Percentiles rank a stretch among this genome's conserved stretches.
phyloP scores from a whole-genome alignment of 2,888 invertebrate species.

The Mythimna pallens region DNA sequence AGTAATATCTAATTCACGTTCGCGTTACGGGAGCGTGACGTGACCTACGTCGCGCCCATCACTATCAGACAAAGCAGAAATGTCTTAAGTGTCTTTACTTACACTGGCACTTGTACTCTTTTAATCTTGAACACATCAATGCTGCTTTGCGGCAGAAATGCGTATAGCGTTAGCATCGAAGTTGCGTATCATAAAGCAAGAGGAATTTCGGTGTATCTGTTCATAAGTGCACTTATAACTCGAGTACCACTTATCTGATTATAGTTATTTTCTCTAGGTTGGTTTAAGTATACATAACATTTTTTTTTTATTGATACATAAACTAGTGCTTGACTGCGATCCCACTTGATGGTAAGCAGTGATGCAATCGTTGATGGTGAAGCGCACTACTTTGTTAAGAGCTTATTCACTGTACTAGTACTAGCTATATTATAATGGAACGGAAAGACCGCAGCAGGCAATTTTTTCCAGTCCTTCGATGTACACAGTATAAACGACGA shows the following conservation, averaged over 20 bases:
- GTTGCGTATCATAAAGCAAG: background rate
- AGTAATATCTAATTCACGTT: background rate
- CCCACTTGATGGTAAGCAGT: too few species aligned
- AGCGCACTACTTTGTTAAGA: too few species aligned
- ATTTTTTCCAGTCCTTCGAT: too few species aligned
- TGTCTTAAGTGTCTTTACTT: background rate
- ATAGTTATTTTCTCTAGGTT: background rate
- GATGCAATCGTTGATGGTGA: too few species aligned
- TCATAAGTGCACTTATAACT: background rate
- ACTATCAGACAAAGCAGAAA: background rate
- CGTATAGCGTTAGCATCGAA: background rate
- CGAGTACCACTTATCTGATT: background rate
- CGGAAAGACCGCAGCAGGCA: too few species aligned
- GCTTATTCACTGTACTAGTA: too few species aligned
- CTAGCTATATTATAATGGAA: too few species aligned
- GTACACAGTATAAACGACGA: too few species aligned
- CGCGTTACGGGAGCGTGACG: background rate
- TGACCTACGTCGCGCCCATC: conserved; percentile 9
- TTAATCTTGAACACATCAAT: background rate
- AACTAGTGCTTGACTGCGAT: too few species aligned
- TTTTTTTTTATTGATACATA: too few species aligned
- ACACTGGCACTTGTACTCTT: background rate
- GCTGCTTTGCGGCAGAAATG: conserved; percentile 24
- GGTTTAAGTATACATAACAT: background rate
- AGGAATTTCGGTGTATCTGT: background rate